phyloP scores from a whole-genome alignment of 2,888 invertebrate species.

The Zeuzera pyrina region DNA sequence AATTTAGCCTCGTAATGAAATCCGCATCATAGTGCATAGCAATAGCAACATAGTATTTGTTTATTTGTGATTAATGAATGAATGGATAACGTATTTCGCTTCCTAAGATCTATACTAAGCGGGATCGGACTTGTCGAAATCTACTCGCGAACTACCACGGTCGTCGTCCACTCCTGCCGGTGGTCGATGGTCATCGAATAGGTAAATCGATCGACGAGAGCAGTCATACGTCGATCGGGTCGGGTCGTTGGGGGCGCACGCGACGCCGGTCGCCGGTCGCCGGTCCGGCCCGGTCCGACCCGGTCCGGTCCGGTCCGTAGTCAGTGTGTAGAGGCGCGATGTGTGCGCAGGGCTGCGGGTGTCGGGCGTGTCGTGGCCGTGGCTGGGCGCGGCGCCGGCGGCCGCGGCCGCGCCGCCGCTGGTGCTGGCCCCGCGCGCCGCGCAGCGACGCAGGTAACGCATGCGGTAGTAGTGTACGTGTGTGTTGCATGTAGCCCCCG shows the following conservation, averaged over 20 bases:
- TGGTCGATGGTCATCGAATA: no score
- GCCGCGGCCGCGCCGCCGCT: slow-evolving; percentile 77
- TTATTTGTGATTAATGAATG: slow-evolving; percentile 33
- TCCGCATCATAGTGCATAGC: slow-evolving; percentile 41
- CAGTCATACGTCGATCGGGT: no score
- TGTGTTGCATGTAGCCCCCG: slow-evolving; percentile 79
- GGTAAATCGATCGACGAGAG: no score
- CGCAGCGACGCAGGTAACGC: slow-evolving; percentile 81
- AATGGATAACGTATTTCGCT: slow-evolving; percentile 21
- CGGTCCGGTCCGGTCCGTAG: no score
- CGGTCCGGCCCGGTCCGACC: no score
- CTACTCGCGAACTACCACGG: no score
- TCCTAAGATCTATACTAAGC: slow-evolving; percentile 17
- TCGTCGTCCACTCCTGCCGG: no score
- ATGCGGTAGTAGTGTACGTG: slow-evolving; percentile 17
- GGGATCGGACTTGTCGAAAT: no score
- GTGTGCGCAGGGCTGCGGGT: slow-evolving; percentile 81
- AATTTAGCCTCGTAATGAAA: slow-evolving; percentile 33
- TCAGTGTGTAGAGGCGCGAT: slow-evolving; percentile 47
- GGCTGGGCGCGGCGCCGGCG: slow-evolving; percentile 77
- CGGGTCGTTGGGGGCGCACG: no score
- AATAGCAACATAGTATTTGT: slow-evolving; percentile 37
- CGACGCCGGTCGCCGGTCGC: no score
- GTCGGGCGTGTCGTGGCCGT: slow-evolving; percentile 84
- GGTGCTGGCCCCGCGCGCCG: slow-evolving; percentile 81